Evolutionary conservation across 2,888 invertebrate species (phyloP), one percentile per base, ranked within the genome.

Genomic region (Ennomos erosarius): DNA sequence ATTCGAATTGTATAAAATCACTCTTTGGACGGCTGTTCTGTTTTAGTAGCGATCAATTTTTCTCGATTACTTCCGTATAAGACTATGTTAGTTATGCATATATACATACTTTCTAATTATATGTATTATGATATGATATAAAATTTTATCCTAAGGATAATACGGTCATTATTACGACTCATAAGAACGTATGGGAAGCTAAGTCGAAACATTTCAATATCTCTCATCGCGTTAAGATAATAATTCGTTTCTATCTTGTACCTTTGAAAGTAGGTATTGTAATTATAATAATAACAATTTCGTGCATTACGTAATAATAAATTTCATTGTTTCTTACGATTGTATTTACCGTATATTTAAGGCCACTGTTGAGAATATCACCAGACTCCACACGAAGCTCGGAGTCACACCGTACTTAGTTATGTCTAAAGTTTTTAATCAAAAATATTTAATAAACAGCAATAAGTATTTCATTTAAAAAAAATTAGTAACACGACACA

Each of bases 1-100:
- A 90, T 90, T 90, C 90, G 87, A 89, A 90, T 90, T 90, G 91
- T 92, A 90, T 91, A 90, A 91, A 89, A 90, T 89, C 88, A 90
- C 88, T 82, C 82, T 87, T 87, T 88, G 81, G 81, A 86, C 85
- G 78, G 86, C 86, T 85, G 84, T 88, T 88, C 83, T 79, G 86
- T 90, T 91, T 87, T 82, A 80, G 86, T 92, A 90, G 92, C 84
- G 76, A 79, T 81, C 82, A 83, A 86, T 77, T 86, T 59, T 86
- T 71, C 91, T 89, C 86, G 81, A 90, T 89, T 88, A 89, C 87
- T 90, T 92, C 89, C 85, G 81, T 88, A 84, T 90, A 91, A 90
- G 89, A 90, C 85, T 90, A 90, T 86, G 85, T 90, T 90, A 91
- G 88, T 88, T 87, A 87, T 79, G 84, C 88, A 85, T 92, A 90